phyloP scores from a whole-genome alignment of 2,113 vertebrate species.

The Spheniscus mendiculus region DNA sequence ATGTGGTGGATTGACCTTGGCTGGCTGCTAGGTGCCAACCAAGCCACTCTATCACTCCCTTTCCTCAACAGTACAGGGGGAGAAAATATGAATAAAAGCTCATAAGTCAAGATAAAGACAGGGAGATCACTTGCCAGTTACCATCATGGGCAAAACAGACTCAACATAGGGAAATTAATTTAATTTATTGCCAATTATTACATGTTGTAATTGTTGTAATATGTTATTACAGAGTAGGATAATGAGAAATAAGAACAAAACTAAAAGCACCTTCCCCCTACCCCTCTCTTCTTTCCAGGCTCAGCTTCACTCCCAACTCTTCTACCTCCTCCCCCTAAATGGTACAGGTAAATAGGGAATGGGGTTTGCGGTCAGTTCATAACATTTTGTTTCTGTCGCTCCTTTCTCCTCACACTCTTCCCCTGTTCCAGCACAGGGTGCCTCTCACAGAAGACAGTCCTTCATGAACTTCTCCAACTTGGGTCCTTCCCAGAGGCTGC shows the following conservation, averaged over 20 bases:
- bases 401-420: not conserved
- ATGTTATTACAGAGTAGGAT: not conserved
- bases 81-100: not conserved
- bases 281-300: not conserved
- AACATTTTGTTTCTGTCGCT: rapidly evolving
- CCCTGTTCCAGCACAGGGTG: not conserved
- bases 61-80: not conserved
- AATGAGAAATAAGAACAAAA: not conserved
- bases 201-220: too few species aligned
- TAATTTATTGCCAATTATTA: not conserved
- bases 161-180: not conserved
- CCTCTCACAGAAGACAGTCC: not conserved
- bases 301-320: not conserved
- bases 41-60: not conserved
- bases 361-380: not conserved
- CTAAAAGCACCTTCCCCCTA: not conserved
- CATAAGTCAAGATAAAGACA: not conserved
- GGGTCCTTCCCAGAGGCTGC: not conserved
- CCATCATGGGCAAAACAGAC: not conserved
- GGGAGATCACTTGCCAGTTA: not conserved
- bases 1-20: not conserved
- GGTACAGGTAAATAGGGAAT: not conserved
- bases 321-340: not conserved
- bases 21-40: not conserved
- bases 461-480: too few species aligned